Base-by-base conservation (phyloP, 2,888 invertebrate species). In the Athalia cordata region DNA sequence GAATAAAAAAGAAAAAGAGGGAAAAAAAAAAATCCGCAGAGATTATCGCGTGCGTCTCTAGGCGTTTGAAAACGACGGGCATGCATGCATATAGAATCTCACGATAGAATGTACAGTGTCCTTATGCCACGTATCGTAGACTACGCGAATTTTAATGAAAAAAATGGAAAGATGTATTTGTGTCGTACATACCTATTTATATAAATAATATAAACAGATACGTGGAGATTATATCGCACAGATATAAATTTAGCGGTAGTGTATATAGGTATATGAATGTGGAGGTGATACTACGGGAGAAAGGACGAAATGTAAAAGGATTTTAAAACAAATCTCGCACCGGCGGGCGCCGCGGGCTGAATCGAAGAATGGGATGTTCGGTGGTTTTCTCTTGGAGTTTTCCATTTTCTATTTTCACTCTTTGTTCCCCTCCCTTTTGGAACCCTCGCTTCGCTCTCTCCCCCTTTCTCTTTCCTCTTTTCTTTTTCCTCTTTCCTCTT, bases 281-380 rank as follows among this genome's bases (percentile, higher is more conserved):
- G 9, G 29, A 55, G 43, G 43, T 29, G 29, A 11, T 11, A 65
- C 47, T n/a, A 13, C 6, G 61, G 68, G n/a, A 29, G 29, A 7
- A 59, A 57, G 72, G 57, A 72, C 84, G 87, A 88, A 89, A 87
- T 87, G 89, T 88, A 87, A 89, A 89, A 89, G 89, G 89, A 89
- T 89, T 89, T 89, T 87, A 87, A 89, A 89, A 89, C 88, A 89
- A 89, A 89, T 89, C 89, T 89, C 88, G 87, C 87, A 83, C 85
- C 13, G 72, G n/a, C 13, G 9, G 85, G 86, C 83, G 86, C 84
- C 84, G 82, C 77, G 83, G 84, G 86, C 84, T 84, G 86, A 88
- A 88, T 89, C 87, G 87, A 89, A 89, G 89, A 88, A 87, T 83
- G 85, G 79, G 84, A 85, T 87, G 85, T 88, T 88, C 86, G 82